These are phyloP conservation scores for Pogonus chalceus DNA, from an alignment of 1,140 invertebrate genomes.

Conservation along the genomic window DNA sequence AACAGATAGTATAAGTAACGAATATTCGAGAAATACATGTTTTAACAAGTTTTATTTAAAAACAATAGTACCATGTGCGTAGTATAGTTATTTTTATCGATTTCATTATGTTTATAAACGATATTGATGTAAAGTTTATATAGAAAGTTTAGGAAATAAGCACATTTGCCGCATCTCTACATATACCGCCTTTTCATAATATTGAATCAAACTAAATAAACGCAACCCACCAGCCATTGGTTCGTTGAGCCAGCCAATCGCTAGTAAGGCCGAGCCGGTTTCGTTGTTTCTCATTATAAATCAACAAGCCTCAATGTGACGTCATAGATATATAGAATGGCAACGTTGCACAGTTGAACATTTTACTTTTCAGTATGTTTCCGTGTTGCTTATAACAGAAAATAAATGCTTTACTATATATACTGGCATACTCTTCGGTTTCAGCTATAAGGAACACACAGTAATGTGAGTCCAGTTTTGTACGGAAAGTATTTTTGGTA, in stretches of 20 bases:
- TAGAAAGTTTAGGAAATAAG: not conserved
- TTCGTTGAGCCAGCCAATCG: conserved; percentile 11
- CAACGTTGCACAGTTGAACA: conserved; percentile 20
- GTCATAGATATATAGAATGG: conserved; percentile 21
- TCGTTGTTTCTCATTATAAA: conserved; percentile 31
- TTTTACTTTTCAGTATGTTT: not conserved
- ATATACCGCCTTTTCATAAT: not conserved
- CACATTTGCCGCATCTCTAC: too few species aligned
- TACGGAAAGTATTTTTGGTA: conserved; percentile 14
- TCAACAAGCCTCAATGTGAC: conserved; percentile 26
- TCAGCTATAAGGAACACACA: conserved; percentile 14
- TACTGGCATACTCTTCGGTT: not conserved
- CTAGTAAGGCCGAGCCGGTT: conserved; percentile 16
- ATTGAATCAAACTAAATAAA: not conserved
- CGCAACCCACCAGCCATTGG: conserved; percentile 11
- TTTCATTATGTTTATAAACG: too few species aligned
- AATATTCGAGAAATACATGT: too few species aligned
- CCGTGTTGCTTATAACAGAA: not conserved
- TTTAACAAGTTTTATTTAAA: too few species aligned
- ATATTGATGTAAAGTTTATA: too few species aligned
- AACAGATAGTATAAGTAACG: too few species aligned
- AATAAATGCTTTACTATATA: not conserved
- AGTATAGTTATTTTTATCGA: too few species aligned
- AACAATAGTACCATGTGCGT: too few species aligned
- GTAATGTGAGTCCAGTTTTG: conserved; percentile 14